Conservation (phyloP, 2,888 invertebrate species). For the Drosophila testacea region DNA sequence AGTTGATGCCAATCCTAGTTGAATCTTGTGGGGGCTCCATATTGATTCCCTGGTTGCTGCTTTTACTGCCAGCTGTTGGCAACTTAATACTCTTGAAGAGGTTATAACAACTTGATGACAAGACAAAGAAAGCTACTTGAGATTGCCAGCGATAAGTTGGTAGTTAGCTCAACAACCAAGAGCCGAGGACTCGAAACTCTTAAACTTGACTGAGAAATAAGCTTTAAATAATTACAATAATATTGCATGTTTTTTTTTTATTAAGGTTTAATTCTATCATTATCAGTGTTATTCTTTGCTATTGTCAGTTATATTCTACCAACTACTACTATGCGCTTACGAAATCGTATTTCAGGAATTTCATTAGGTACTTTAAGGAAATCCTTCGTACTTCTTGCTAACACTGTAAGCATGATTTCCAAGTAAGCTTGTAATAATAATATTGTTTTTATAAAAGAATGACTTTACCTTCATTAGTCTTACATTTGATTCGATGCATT, state of each 20-base stretch:
- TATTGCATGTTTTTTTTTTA: neutral
- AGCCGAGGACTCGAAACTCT: constrained; percentile 5
- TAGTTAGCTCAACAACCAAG: constrained; percentile 2
- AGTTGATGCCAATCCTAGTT: constrained; percentile 56
- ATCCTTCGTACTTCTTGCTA: neutral
- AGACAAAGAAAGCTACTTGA: constrained; percentile 4
- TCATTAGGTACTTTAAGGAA: neutral
- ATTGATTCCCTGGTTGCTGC: constrained; percentile 52
- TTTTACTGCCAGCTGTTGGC: constrained; percentile 39
- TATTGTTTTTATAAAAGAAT: neutral
- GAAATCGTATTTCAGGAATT: neutral
- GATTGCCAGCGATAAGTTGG: neutral
- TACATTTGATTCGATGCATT: neutral
- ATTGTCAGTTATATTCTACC: neutral
- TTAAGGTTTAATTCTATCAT: neutral
- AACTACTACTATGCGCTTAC: neutral
- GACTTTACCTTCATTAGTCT: neutral
- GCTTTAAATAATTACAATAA: constrained; percentile 9
- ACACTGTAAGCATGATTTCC: neutral
- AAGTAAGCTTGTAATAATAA: neutral
- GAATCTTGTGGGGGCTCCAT: constrained; percentile 32
- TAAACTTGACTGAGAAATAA: neutral
- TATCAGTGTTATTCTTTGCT: neutral
- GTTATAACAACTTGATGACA: constrained; percentile 21
- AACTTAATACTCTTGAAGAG: constrained; percentile 36